Percentiles rank a stretch among this genome's conserved stretches.
phyloP scores from a whole-genome alignment of 2,113 vertebrate species.

The Sinocyclocheilus anshuiensis region DNA sequence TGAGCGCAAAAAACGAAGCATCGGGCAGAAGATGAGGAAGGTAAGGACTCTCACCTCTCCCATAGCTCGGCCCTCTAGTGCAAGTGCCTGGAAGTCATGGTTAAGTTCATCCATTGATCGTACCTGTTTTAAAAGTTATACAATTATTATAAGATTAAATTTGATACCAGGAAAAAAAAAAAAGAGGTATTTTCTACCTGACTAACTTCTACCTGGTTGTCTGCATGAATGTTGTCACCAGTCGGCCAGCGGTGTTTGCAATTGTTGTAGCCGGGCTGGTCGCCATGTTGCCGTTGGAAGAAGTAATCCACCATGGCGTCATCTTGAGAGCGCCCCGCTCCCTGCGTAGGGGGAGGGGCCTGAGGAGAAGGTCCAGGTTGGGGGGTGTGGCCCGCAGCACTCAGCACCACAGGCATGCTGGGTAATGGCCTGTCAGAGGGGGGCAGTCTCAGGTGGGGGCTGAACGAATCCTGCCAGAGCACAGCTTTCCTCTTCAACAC shows the following conservation, averaged over 20 bases:
- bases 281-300: constrained; percentile 98
- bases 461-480: constrained; percentile 99
- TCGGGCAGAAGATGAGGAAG: neutral
- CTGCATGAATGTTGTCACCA: constrained; percentile 96
- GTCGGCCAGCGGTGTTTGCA: constrained; percentile 99
- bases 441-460: constrained; percentile 99
- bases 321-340: constrained; percentile 97
- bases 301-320: constrained; percentile 99
- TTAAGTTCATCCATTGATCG: constrained; percentile 99
- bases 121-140: constrained; percentile 74
- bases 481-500: constrained; percentile 99
- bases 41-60: constrained; percentile 86
- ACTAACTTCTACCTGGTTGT: constrained; percentile 87
- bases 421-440: constrained; percentile 85
- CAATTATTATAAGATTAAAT: neutral
- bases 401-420: constrained; percentile 99
- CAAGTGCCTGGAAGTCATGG: constrained; percentile 97
- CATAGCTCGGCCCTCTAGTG: constrained; percentile 94
- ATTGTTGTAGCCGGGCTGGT: constrained; percentile 93
- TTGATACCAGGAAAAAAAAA: neutral
- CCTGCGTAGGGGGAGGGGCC: constrained; percentile 81
- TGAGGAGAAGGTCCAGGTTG: constrained; percentile 88
- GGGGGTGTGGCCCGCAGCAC: constrained; percentile 95
- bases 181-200: too few species aligned
- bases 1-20: neutral